A percentile compares a stretch with the other conserved stretches of the same genome.
phyloP scores from a whole-genome alignment of 2,888 invertebrate species.

The Agapetus fuscipes region DNA sequence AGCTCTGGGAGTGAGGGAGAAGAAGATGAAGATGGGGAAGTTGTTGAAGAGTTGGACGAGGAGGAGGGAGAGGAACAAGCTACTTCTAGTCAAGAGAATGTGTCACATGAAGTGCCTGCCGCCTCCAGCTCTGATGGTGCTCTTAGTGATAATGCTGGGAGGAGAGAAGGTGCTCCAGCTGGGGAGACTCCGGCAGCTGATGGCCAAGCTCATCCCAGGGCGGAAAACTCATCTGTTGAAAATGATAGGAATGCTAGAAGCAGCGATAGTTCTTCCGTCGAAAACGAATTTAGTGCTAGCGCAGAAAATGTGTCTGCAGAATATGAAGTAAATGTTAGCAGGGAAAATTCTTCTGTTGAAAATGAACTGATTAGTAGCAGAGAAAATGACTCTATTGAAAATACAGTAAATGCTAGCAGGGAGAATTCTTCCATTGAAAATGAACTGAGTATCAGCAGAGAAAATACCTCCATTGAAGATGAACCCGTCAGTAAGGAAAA shows the following conservation, averaged over 20 bases:
- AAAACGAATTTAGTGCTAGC: neutral
- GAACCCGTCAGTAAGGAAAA: too few species aligned
- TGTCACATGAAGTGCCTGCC: too few species aligned
- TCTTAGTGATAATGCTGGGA: neutral
- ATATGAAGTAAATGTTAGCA: neutral
- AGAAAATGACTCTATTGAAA: neutral
- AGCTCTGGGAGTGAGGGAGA: slow-evolving; percentile 25
- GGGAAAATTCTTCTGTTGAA: neutral
- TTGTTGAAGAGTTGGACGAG: slow-evolving; percentile 22
- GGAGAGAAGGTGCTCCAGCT: slow-evolving; percentile 2
- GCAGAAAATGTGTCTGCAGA: neutral
- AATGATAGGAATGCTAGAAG: too few species aligned
- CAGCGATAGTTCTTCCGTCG: too few species aligned
- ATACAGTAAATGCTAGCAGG: neutral
- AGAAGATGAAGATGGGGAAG: slow-evolving; percentile 22
- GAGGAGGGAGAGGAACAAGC: slow-evolving; percentile 14
- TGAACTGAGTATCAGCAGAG: too few species aligned
- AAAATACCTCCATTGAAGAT: too few species aligned
- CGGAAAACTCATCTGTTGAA: too few species aligned
- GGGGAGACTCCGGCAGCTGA: too few species aligned
- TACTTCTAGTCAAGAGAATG: too few species aligned
- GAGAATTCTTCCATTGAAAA: neutral
- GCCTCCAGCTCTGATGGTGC: too few species aligned
- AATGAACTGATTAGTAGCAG: neutral
- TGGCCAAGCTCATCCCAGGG: too few species aligned